Evolutionary conservation across 2,888 invertebrate genomes (phyloP), one percentile per base, ranked within the genome.

Genomic region (Colostygia pectinataria): DNA sequence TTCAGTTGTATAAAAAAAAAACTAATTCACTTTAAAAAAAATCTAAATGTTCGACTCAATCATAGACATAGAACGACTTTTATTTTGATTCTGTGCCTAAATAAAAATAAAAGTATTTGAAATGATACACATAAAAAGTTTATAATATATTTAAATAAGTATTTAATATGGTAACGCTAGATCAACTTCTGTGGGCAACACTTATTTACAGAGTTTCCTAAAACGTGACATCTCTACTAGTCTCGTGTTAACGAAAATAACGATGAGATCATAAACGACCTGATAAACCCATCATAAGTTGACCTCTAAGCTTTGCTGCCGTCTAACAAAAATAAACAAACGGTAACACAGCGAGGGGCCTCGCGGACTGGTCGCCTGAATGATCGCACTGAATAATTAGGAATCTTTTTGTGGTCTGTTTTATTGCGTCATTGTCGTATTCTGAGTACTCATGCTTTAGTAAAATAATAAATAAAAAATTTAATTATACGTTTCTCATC

Each of bases 371-470:
- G 73, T 57, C 31, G 13, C 29, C 40, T 47, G 55, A 50, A 61
- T 65, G 63, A 65, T 55, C 71, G 36, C 3, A 57, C 53, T 31
- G 57, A 67, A 60, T 69, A 71, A 68, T 70, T 63, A 61, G 56
- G 62, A 65, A 69, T 53, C 58, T 40, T 59, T 38, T 42, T 63
- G 64, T 61, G 63, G 70, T 64, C 68, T 63, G 61, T 62, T 66
- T 40, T 50, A 51, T 57, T 72, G 72, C 57, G 70, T 72, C 72
- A 73, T 56, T 32, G 9, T 20, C 9, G 12, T 18, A 18, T 24
- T 31, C 20, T 13, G 28, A 34, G 36, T 25, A 25, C 0, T 27
- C n/a, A n/a, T 38, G 9, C 9, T 39, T 27, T 20, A 15, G 27
- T 15, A 14, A 15, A n/a, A 15, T 28, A 6, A 4, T 4, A n/a